Evolutionary conservation across 2,797 vertebrate species (phyloP).

Genomic region (Simalia tracyae): DNA sequence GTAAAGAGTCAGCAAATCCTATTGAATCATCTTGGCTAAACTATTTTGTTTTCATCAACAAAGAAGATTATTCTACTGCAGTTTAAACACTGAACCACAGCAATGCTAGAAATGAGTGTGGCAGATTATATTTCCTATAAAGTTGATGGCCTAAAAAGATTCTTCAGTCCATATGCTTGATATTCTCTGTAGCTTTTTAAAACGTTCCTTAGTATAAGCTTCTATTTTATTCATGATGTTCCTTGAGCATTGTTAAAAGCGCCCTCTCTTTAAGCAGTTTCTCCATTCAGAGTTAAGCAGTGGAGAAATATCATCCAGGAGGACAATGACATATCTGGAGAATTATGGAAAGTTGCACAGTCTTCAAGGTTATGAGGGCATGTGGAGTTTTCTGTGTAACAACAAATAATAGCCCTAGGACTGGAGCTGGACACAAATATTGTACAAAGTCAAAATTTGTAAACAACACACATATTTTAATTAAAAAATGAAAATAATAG

Average conservation of each 20-base stretch:
- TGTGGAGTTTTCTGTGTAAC: not conserved
- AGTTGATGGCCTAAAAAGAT: not conserved
- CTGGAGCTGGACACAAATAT: too few relatives aligned
- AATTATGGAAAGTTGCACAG: not conserved
- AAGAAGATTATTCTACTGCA: not conserved
- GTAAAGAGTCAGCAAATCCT: constrained; percentile 11
- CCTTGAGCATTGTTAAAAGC: not conserved
- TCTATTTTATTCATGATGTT: not conserved
- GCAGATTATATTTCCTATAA: not conserved
- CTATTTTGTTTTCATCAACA: not conserved
- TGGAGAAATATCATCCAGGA: not conserved
- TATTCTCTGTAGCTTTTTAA: not conserved
- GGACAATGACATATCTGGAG: not conserved
- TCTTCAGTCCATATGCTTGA: not conserved
- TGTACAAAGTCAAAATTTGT: not conserved
- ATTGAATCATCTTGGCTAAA: constrained; percentile 6
- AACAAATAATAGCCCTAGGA: not conserved
- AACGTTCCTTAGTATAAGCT: not conserved
- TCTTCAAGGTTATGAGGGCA: not conserved
- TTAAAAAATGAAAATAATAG: not conserved
- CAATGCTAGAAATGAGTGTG: not conserved
- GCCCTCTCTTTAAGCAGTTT: not conserved
- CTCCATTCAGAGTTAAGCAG: not conserved
- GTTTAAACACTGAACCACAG: not conserved
- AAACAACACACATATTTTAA: not conserved